phyloP scores from a whole-genome alignment of 1,140 invertebrate genomes.

The Rhynchophorus ferrugineus region DNA sequence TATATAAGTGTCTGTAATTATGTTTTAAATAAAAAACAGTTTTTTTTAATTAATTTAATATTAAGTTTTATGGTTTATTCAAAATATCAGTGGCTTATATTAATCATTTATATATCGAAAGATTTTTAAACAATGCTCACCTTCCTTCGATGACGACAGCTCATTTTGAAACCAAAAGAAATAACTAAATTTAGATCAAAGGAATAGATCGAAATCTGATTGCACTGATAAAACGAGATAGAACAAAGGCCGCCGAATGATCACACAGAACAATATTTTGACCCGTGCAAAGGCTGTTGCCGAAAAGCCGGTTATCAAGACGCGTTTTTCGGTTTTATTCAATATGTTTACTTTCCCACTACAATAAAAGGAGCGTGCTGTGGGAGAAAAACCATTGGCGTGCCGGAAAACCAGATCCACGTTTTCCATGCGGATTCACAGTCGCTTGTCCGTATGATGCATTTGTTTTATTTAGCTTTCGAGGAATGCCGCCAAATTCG shows the following conservation, averaged over 20 bases:
- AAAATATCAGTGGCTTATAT: too few species aligned
- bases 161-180: too few species aligned
- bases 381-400: neutral
- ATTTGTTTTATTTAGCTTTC: neutral
- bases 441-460: neutral
- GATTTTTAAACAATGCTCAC: constrained; percentile 1
- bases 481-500: neutral
- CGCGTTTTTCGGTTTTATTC: constrained; percentile 5
- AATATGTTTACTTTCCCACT: constrained; percentile 13
- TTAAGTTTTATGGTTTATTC: too few species aligned
- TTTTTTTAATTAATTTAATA: neutral
- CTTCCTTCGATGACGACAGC: constrained; percentile 4
- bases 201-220: too few species aligned
- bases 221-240: too few species aligned
- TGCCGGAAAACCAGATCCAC: neutral
- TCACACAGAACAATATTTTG: too few species aligned
- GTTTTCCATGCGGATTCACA: too few species aligned
- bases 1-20: neutral
- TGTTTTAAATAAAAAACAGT: neutral
- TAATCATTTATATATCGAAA: neutral
- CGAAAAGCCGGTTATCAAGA: too few species aligned
- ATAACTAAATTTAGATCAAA: too few species aligned
- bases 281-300: too few species aligned
- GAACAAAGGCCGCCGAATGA: too few species aligned
- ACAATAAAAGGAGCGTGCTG: constrained; percentile 5